These are phyloP conservation scores for Ctena decussata DNA, from an alignment of 2,888 invertebrate species.

Conservation along the genomic window DNA sequence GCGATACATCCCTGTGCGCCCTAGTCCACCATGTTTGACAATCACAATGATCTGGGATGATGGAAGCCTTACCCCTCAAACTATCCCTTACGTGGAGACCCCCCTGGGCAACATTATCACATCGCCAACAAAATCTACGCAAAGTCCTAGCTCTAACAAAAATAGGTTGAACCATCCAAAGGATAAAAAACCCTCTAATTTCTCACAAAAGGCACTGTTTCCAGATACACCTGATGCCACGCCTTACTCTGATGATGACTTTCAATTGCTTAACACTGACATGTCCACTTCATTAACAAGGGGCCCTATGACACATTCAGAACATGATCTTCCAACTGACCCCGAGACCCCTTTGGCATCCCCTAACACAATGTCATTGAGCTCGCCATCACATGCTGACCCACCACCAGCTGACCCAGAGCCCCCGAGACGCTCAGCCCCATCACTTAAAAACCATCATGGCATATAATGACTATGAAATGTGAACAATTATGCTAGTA, in stretches of 20 bases:
- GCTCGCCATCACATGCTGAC: neutral
- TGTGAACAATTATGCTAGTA: neutral
- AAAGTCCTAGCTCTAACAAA: neutral
- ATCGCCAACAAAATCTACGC: neutral
- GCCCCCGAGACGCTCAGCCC: neutral
- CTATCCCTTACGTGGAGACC: neutral
- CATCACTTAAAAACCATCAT: neutral
- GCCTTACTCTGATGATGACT: neutral
- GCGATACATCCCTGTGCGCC: slow-evolving; percentile 40
- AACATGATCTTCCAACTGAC: neutral
- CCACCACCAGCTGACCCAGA: neutral
- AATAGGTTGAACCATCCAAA: neutral
- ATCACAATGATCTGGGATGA: neutral
- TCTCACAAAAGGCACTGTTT: neutral
- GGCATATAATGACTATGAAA: neutral
- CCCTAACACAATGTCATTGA: neutral
- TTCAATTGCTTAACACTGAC: neutral
- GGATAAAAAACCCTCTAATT: neutral
- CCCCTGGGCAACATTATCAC: neutral
- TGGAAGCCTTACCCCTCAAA: neutral
- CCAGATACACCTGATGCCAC: neutral
- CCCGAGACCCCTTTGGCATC: neutral
- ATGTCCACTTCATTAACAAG: neutral
- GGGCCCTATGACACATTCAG: neutral
- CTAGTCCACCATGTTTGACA: neutral